phyloP scores from a whole-genome alignment of 2,113 vertebrate genomes.

The Abramis brama region DNA sequence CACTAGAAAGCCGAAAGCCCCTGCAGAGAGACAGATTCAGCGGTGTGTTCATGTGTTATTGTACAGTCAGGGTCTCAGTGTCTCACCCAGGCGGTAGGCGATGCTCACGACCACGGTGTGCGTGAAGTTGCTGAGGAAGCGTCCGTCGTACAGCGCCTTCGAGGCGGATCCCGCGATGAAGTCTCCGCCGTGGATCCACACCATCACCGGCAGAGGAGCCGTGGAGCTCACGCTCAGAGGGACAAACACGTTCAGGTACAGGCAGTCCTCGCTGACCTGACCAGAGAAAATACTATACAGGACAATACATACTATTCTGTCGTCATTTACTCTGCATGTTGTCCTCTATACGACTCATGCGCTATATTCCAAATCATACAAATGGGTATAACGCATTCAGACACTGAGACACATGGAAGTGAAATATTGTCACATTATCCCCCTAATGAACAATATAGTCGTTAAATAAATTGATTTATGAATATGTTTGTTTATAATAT shows the following conservation, averaged over 20 bases:
- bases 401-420: too few relatives aligned
- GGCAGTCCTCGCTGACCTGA: constrained; percentile 80
- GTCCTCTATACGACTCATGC: background rate
- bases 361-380: too few relatives aligned
- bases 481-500: too few relatives aligned
- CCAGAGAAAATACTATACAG: background rate
- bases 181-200: constrained; percentile 81
- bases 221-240: constrained; percentile 69
- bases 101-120: constrained; percentile 72
- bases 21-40: constrained; percentile 57
- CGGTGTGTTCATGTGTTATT: background rate
- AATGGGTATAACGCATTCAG: too few relatives aligned
- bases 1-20: constrained; percentile 80
- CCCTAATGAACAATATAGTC: too few relatives aligned
- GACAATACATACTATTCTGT: background rate
- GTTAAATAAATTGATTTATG: too few relatives aligned
- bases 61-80: too few relatives aligned
- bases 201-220: constrained; percentile 74
- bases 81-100: constrained; percentile 77
- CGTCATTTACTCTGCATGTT: background rate
- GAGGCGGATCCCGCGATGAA: constrained; percentile 78
- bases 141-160: constrained; percentile 77
- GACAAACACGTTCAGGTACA: constrained; percentile 78
- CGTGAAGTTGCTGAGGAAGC: constrained; percentile 78
- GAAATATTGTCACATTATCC: too few relatives aligned